phyloP scores from a whole-genome alignment of 1,140 invertebrate genomes.

The Teleogryllus occipitalis region DNA sequence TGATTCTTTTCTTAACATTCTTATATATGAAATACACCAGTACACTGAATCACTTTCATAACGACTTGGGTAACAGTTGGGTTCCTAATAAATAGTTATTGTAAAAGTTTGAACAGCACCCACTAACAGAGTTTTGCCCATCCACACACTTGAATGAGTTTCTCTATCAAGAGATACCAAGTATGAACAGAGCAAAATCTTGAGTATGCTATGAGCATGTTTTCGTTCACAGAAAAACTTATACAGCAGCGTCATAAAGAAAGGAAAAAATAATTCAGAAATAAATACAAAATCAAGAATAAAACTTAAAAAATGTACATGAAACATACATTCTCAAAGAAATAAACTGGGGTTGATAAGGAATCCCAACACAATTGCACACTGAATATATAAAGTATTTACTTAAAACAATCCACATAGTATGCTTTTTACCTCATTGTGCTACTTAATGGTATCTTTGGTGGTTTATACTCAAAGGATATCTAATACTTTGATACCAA shows the following conservation, averaged over 20 bases:
- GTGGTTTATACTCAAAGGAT: too few species aligned
- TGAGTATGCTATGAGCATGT: background rate
- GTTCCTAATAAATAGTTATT: background rate
- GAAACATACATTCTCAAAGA: background rate
- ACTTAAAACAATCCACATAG: too few species aligned
- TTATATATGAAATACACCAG: background rate
- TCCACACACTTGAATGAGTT: background rate
- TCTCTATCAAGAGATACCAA: too few species aligned
- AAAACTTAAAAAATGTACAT: background rate
- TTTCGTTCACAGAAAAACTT: background rate
- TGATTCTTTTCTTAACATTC: background rate
- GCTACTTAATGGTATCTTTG: too few species aligned
- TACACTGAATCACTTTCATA: background rate
- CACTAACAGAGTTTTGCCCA: background rate
- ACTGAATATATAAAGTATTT: too few species aligned
- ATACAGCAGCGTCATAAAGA: background rate
- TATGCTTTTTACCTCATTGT: too few species aligned
- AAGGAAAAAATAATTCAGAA: background rate
- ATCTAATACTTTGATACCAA: too few species aligned
- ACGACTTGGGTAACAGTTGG: background rate
- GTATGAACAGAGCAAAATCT: too few species aligned
- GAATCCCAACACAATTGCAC: too few species aligned
- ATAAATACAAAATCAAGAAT: background rate
- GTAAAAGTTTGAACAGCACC: background rate
- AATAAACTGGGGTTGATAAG: too few species aligned